Evolutionary conservation across 2,888 invertebrate species (phyloP).

Genomic region (Cerceris ruficornis): DNA sequence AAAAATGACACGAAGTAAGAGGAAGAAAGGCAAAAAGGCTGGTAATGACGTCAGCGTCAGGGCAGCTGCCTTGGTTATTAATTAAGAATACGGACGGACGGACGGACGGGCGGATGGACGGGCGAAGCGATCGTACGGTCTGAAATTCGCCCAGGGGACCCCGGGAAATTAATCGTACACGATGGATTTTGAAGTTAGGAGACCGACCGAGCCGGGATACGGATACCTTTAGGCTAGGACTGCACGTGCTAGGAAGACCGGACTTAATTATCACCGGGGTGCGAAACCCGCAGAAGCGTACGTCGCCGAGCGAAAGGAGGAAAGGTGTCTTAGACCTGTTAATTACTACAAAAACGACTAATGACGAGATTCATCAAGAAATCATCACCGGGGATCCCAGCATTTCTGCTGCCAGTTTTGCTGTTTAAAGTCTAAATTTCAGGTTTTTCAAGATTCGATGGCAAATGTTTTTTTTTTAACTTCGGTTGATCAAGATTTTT

Average conservation of each 20-base stretch:
- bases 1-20: constrained; percentile 41
- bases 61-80: constrained; percentile 80
- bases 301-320: constrained; percentile 4
- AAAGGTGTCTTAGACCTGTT: constrained; percentile 52
- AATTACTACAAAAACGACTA: constrained; percentile 70
- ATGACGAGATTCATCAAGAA: constrained; percentile 75
- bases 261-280: constrained; percentile 71
- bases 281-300: constrained; percentile 27
- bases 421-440: not conserved
- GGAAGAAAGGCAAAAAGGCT: constrained; percentile 69
- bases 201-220: constrained; percentile 54
- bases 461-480: not conserved
- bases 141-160: constrained; percentile 74
- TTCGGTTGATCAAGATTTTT: not conserved
- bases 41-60: constrained; percentile 77
- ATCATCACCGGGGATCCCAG: constrained; percentile 65
- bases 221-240: constrained; percentile 71
- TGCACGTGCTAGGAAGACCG: constrained; percentile 65
- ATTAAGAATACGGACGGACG: constrained; percentile 74
- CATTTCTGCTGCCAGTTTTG: not conserved
- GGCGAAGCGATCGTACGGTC: constrained; percentile 50
- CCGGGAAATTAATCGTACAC: constrained; percentile 74
- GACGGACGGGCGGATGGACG: constrained; percentile 42
- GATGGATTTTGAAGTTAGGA: constrained; percentile 69
- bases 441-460: too few species aligned